Base-by-base conservation (phyloP, 2,113 vertebrate species). In the Porphyrio hochstetteri region DNA sequence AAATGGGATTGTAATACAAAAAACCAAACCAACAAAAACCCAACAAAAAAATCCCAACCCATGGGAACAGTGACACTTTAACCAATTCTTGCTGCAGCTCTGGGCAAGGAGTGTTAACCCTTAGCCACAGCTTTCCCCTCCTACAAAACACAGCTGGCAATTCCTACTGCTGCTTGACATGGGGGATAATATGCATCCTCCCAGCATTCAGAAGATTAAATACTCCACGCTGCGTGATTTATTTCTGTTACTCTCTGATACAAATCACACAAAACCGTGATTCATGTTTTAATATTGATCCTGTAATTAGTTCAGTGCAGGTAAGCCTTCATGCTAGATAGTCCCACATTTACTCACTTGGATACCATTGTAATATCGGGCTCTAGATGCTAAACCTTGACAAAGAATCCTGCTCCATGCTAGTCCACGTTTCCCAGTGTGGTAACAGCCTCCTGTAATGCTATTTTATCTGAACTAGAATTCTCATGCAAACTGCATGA, bases 251-350 rank as follows among this genome's bases (percentile, higher is more conserved):
- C 55, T 96, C 36, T 87, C 48, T 87, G 69, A 84, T 92, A 93
- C 57, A 82, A 78, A 88, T 50, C 61, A 29, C 72, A 86, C 42
- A 85, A 93, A 95, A 15, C 67, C 3, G 7, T 96, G 86, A 95
- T 72, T 93, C 74, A 61, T 84, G 40, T 89, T 90, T 72, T 69
- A 92, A 69, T 94, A 91, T 68, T 64, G 88, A 96, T 93, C 72
- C 90, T 90, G 65, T 78, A 82, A 95, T 94, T 84, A 96, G 76
- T 84, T 93, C 69, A 52, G 29, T 40, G 64, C 48, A 92, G 82
- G 93, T 90, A 93, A 88, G 65, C 52, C 38, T 78, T 86, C 56
- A 44, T 1, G 6, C 57, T 75, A 81, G 71, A 40, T 63, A 84
- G 50, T 55, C 86, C 63, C 64, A 42, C 63, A 82, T 91, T 94